These are phyloP conservation scores for Noctua pronuba DNA, from an alignment of 2,888 invertebrate genomes.

Conservation along the genomic window DNA sequence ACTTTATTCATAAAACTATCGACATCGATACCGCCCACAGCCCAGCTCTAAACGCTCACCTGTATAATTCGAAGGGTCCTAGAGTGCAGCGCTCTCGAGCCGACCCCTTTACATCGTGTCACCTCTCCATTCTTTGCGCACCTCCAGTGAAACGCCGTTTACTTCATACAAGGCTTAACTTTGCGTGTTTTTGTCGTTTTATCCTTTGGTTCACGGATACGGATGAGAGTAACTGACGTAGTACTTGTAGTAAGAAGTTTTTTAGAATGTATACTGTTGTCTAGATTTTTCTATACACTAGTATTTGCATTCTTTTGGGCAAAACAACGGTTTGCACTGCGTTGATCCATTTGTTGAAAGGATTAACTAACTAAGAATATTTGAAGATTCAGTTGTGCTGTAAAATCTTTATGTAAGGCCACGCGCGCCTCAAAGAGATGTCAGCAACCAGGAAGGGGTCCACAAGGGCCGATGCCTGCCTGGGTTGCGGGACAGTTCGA, in stretches of 20 bases:
- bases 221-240: slow-evolving; percentile 10
- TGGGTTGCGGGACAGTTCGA: no score
- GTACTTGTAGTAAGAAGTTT: not conserved
- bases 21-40: slow-evolving; percentile 45
- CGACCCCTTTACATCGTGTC: slow-evolving; percentile 82
- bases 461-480: no score
- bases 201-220: slow-evolving; percentile 49
- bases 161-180: slow-evolving; percentile 62
- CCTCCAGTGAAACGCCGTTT: slow-evolving; percentile 67
- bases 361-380: not conserved
- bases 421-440: no score
- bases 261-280: not conserved
- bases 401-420: no score
- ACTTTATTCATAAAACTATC: slow-evolving; percentile 37
- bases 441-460: no score
- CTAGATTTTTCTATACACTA: slow-evolving; percentile 7
- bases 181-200: slow-evolving; percentile 55
- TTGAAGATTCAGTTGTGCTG: not conserved
- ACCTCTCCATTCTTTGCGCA: slow-evolving; percentile 73
- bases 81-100: slow-evolving; percentile 74
- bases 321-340: not conserved
- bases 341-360: not conserved
- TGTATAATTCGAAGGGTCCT: slow-evolving; percentile 85
- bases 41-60: slow-evolving; percentile 76
- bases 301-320: not conserved